Evolutionary conservation across 2,797 vertebrate genomes (phyloP).

Genomic region (Nyctalus aviator): DNA sequence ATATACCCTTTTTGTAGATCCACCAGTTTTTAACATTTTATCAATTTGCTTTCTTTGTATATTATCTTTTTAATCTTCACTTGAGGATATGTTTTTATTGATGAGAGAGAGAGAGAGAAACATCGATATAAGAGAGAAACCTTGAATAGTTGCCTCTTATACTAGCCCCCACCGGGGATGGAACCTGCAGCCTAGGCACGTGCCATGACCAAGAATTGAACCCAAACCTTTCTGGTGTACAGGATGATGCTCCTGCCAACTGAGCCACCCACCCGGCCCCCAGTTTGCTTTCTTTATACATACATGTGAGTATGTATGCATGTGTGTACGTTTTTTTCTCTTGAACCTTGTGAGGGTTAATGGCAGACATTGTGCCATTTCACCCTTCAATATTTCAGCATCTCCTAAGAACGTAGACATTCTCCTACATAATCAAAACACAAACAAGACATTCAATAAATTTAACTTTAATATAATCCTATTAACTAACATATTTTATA

Average conservation of each 20-base stretch:
- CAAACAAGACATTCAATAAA: conserved; percentile 5
- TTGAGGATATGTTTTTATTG: neutral
- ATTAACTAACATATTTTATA: neutral
- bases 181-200: neutral
- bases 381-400: neutral
- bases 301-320: neutral
- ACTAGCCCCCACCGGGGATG: neutral
- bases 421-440: neutral
- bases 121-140: neutral
- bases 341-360: neutral
- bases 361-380: neutral
- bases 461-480: neutral
- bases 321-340: neutral
- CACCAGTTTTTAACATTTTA: neutral
- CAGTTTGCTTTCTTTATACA: neutral
- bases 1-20: neutral
- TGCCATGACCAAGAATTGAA: neutral
- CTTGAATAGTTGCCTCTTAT: neutral
- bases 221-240: neutral
- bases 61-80: neutral
- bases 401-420: neutral
- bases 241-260: neutral
- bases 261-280: neutral
- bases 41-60: conserved; percentile 17
- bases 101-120: neutral